Evolutionary conservation across 2,113 vertebrate genomes (phyloP), one percentile per base, ranked within the genome.

Genomic region (Oenanthe melanoleuca): DNA sequence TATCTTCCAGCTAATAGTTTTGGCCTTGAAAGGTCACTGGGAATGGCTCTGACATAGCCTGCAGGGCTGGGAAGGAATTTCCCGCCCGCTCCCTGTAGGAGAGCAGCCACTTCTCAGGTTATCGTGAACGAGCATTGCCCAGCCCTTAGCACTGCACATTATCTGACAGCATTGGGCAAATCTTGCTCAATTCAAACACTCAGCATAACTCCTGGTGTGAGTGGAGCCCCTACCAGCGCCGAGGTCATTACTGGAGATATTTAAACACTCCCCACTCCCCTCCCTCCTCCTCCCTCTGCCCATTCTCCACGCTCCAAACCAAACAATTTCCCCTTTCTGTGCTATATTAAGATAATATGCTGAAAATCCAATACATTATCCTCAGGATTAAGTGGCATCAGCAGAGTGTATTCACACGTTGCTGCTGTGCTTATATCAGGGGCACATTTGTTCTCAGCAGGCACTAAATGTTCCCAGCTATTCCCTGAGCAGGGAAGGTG

Each of bases 361-460:
- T 89, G 66, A 89, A 95, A 92, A 93, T 82, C 92, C 79, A 81
- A 22, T 20, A 44, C 57, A 82, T 94, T 94, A 93, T 74, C 95
- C 72, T 77, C 55, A 77, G 81, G 79, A 96, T 92, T 74, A 93
- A 77, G 52, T 24, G 82, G 79, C 63, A 88, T 96, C 94, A 94
- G 70, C 69, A 79, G 61, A 88, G n/a, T 0, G 0, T 34, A 73
- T 95, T 92, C 94, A 77, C 82, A 75, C 6, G 0, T 61, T 67
- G 86, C 82, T 89, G 61, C 49, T 84, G 53, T 93, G 96, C 64
- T 93, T 84, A 11, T 86, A 17, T 86, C 71, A 67, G 71, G 57
- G 74, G 37, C 38, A 70, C 0, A 7, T 84, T 93, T 73, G 47
- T 78, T 72, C 83, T 89, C 95, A 20, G 21, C 59, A 64, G 64